phyloP scores from a whole-genome alignment of 2,113 vertebrate species.

The Dipodomys merriami region DNA sequence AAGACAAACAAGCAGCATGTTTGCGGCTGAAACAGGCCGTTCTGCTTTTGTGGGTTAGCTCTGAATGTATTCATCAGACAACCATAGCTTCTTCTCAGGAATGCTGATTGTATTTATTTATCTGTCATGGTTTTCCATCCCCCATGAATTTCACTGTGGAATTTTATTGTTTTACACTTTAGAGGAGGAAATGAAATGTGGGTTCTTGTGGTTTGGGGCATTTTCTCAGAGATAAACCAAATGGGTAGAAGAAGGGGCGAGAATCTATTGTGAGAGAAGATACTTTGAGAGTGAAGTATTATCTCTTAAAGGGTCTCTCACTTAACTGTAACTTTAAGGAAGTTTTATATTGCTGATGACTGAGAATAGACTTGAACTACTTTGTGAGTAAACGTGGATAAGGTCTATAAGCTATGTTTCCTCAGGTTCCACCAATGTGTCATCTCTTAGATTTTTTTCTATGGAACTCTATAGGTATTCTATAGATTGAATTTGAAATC shows the following conservation, averaged over 20 bases:
- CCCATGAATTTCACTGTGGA: conserved; percentile 1
- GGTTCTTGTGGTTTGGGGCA: conserved; percentile 2
- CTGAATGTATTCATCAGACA: background rate
- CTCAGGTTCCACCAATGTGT: background rate
- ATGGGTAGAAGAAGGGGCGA: background rate
- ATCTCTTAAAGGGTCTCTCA: conserved; percentile 37
- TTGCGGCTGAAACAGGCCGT: background rate
- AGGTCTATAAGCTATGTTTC: background rate
- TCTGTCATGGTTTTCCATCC: background rate
- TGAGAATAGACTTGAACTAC: background rate
- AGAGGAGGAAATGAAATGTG: conserved; percentile 35
- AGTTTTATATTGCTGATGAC: background rate
- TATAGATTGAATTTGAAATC: conserved; percentile 22
- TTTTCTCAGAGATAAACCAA: conserved; percentile 15
- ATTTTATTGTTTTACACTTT: conserved; percentile 9
- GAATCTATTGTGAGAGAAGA: background rate
- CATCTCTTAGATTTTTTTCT: conserved; percentile 25
- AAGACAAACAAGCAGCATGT: background rate
- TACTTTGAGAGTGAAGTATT: conserved; percentile 52
- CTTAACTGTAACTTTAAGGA: conserved; percentile 32
- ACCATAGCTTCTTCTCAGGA: background rate
- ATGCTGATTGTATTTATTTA: conserved; percentile 46
- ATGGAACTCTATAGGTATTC: background rate
- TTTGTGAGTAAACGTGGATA: background rate
- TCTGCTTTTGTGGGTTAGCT: background rate